Evolutionary conservation across 2,888 invertebrate species (phyloP), one percentile per base, ranked within the genome.

Genomic region (Zeuzera pyrina): DNA sequence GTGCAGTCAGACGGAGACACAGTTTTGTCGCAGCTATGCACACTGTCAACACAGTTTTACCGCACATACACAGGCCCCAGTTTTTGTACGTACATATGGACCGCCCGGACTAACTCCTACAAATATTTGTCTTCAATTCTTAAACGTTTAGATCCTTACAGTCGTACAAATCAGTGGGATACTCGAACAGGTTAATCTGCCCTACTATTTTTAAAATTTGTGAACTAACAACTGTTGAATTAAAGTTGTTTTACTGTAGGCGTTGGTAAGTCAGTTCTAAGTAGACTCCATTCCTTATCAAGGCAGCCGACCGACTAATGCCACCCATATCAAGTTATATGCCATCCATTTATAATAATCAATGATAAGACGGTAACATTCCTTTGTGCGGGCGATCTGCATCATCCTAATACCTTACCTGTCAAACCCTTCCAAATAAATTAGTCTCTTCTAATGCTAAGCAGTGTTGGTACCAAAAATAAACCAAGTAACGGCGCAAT

Each of bases 121-220:
- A 78, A 83, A 81, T 83, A 81, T 83, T 83, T 81, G 63, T 58
- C 70, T 69, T 61, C 69, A 71, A 78, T 81, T 76, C 71, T 57
- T 65, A 77, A 77, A 66, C 66, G 69, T 68, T 78, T 74, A 74
- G 65, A 70, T 57, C 63, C 61, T 62, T 57, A 50, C 56, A 57
- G 56, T 54, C 55, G 57, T 52, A 59, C 61, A 58, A 60, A 72
- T 69, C 66, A 64, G 67, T 67, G 60, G 57, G 58, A 58, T 47
- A 49, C 29, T 34, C 16, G 45, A 62, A 66, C 63, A 47, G 57
- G 60, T 64, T 59, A 60, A 65, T 68, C 50, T 46, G 42, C 47
- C 50, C 44, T 42, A n/a, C n/a, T n/a, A n/a, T n/a, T n/a, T n/a
- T n/a, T n/a, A n/a, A n/a, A n/a, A 49, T 50, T 42, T 40, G 42